Conservation (phyloP, 2,113 vertebrate genomes). For the Columba janthina region DNA sequence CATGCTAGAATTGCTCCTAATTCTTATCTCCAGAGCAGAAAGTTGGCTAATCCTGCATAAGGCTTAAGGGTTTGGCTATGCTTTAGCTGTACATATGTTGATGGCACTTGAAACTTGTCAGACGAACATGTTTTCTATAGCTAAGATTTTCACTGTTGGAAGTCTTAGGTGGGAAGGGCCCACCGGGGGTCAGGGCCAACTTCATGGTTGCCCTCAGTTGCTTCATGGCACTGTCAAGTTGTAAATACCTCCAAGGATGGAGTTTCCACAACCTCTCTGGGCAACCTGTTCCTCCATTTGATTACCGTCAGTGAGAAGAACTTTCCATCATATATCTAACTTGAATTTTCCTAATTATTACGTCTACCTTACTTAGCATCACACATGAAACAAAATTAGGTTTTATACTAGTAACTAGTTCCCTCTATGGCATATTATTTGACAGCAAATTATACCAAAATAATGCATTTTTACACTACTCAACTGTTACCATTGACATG, state of each 20-base stretch:
- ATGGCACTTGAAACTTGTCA: neutral
- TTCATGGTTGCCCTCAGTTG: neutral
- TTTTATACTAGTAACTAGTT: neutral
- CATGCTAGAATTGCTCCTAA: neutral
- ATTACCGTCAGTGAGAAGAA: neutral
- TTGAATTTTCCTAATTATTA: neutral
- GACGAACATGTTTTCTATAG: neutral
- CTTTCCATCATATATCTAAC: neutral
- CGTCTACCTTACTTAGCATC: neutral
- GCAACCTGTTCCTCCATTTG: neutral
- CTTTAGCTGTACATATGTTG: neutral
- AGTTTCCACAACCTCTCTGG: neutral
- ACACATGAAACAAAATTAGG: neutral
- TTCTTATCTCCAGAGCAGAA: neutral
- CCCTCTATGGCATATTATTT: neutral
- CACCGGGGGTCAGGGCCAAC: accelerated
- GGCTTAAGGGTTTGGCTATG: neutral
- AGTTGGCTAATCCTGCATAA: neutral
- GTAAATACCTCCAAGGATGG: neutral
- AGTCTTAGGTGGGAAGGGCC: neutral
- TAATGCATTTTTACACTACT: neutral
- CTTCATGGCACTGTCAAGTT: accelerated
- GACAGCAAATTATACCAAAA: neutral
- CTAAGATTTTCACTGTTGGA: neutral
- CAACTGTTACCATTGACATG: neutral